Base-by-base conservation (phyloP, 2,113 vertebrate genomes). In the Corythornis madagascariensis region DNA sequence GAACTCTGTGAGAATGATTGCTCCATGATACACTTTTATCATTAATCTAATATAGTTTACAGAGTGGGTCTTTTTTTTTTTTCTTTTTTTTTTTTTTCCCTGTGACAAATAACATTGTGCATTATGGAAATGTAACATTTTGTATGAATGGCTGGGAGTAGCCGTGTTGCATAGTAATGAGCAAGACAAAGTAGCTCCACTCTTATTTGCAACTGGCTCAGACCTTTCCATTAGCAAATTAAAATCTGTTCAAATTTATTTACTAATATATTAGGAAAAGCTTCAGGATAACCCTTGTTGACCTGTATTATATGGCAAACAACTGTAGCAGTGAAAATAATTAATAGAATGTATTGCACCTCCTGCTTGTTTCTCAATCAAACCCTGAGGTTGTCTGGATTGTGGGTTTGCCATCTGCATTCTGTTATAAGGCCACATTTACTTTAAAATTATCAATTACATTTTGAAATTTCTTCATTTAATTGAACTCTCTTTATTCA, bases 111-210 rank as follows among this genome's bases (percentile, higher is more conserved):
- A 97, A 96, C 97, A 97, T 94, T 91, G 94, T 94, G 93, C 90
- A 97, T 98, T 98, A 98, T 98, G 98, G 98, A 98, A 98, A 98
- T 98, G 97, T 98, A 98, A 98, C 98, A 98, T 98, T 98, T 98
- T 96, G 97, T 97, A 89, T 98, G 97, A 98, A 98, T 98, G 97
- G 96, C 85, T 82, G 86, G 82, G 83, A 86, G 91, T 93, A 94
- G 93, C 95, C 94, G 95, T 78, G 76, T 77, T 96, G 98, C 98
- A 98, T 98, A 86, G 96, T 96, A 97, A 98, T 98, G 94, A 97
- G 86, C 78, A 64, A 97, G 94, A 98, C 97, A 98, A 97, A 98
- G 97, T 98, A 96, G 94, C 92, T 87, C 91, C 84, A 67, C 93
- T 97, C 94, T 81, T 97, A 97, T 97, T 98, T 96, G 97, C 97